These are phyloP conservation scores for Menidia menidia DNA, from an alignment of 2,797 vertebrate species.

Conservation along the genomic window DNA sequence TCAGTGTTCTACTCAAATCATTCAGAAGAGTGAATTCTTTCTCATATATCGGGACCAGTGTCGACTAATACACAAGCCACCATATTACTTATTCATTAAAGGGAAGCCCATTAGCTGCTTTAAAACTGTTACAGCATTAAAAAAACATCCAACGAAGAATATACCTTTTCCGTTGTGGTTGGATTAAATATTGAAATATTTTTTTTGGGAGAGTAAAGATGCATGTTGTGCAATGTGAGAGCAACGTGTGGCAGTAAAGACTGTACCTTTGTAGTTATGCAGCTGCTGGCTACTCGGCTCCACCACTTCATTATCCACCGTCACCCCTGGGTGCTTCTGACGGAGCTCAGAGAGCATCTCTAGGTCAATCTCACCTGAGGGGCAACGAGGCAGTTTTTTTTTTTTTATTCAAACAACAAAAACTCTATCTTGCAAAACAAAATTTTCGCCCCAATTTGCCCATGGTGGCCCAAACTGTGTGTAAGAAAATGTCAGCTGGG, in stretches of 20 bases:
- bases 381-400: conserved; percentile 15
- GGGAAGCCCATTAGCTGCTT: not conserved
- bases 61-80: not conserved
- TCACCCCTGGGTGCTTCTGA: conserved; percentile 82
- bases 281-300: conserved; percentile 91
- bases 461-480: not conserved
- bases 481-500: not conserved
- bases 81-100: conserved; percentile 10
- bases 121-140: conserved; percentile 6
- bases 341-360: conserved; percentile 88
- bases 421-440: conserved; percentile 3
- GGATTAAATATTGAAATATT: conserved; percentile 10
- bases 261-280: conserved; percentile 89
- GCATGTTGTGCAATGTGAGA: not conserved
- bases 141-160: conserved; percentile 9
- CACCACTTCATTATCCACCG: conserved; percentile 89
- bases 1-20: conserved; percentile 5
- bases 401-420: conserved; percentile 15
- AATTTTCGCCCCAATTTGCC: conserved; percentile 6
- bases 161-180: not conserved
- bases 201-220: not conserved
- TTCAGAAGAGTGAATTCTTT: conserved; percentile 4
- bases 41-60: not conserved
- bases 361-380: conserved; percentile 92
- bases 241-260: not conserved